These are phyloP conservation scores for Gobiocypris rarus DNA, from an alignment of 2,113 vertebrate species.

Conservation along the genomic window DNA sequence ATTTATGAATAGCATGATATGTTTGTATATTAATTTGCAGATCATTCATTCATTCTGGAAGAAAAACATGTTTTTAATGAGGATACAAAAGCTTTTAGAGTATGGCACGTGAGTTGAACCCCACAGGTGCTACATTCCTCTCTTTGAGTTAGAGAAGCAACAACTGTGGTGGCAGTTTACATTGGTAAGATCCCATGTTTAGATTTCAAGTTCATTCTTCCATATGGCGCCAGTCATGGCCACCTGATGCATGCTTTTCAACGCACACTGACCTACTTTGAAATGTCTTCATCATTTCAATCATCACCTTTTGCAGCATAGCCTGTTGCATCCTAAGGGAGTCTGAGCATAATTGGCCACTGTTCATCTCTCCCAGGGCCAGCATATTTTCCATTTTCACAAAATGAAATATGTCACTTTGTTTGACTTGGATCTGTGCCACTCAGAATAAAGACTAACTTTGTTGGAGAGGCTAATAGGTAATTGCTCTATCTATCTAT, in stretches of 20 bases:
- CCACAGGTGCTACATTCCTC: neutral
- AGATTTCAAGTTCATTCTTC: neutral
- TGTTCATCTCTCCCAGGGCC: neutral
- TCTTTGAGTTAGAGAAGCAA: neutral
- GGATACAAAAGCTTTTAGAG: neutral
- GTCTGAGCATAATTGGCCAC: neutral
- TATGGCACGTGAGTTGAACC: neutral
- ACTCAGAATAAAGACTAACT: conserved; percentile 18
- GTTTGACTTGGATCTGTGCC: conserved; percentile 5
- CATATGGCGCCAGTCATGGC: neutral
- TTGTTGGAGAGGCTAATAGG: conserved; percentile 4
- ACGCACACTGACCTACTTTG: conserved; percentile 7
- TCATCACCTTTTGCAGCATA: conserved; percentile 16
- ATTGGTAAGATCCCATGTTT: neutral
- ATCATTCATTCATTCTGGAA: neutral
- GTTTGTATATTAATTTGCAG: neutral
- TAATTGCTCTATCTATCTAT: no score
- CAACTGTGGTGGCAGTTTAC: neutral
- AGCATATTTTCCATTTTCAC: neutral
- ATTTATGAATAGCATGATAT: conserved; percentile 8
- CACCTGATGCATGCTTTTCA: conserved; percentile 2
- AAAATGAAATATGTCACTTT: neutral
- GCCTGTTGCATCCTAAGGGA: neutral
- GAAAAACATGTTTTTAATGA: neutral
- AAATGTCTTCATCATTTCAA: neutral